Base-by-base conservation (phyloP, 2,797 vertebrate species). In the Coluber constrictor region DNA sequence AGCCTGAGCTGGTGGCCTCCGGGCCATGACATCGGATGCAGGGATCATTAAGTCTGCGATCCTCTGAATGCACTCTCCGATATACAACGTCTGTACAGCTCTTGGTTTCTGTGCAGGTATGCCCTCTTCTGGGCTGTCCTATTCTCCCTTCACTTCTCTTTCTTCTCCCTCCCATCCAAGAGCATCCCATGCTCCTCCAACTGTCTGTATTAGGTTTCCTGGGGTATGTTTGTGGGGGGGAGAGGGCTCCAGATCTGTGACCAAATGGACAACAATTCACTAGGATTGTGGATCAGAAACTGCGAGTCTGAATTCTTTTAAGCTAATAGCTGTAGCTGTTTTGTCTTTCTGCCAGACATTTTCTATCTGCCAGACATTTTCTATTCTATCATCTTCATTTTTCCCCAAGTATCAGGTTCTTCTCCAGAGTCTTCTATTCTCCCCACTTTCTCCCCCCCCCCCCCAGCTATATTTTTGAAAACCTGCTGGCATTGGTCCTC, bases 151-250 rank as follows among this genome's bases (percentile, higher is more conserved):
- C 74, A 11, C 0, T 47, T 18, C 37, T 83, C 23, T 20, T 79
- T 74, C 15, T 37, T 9, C 20, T 10, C 20, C 10, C 0, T 74
- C 74, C 74, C 74, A 83, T 47, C 70, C 74, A 25, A 47, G 23
- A 83, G 37, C 20, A 83, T 47, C 23, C 37, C 74, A 47, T 47
- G 10, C 20, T 47, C 74, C 37, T 43, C 20, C 74, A 83, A 25
- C 43, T 83, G 20, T 83, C 16, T 74, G 12, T 83, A 47, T 83
- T 47, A 83, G 4, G 43, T 47, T 47, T 83, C 4, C 8, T 43
- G 0, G n/a, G 63, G 70, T 0, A 3, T 18, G n/a, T n/a, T n/a
- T n/a, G 32, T 37, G n/a, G 18, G 8, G 70, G 16, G 15, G 0
- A 0, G 16, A 4, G 2, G 4, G 55, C 7, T 25, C 43, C 18